phyloP scores from a whole-genome alignment of 2,797 vertebrate species.

The Pteropus rufus region DNA sequence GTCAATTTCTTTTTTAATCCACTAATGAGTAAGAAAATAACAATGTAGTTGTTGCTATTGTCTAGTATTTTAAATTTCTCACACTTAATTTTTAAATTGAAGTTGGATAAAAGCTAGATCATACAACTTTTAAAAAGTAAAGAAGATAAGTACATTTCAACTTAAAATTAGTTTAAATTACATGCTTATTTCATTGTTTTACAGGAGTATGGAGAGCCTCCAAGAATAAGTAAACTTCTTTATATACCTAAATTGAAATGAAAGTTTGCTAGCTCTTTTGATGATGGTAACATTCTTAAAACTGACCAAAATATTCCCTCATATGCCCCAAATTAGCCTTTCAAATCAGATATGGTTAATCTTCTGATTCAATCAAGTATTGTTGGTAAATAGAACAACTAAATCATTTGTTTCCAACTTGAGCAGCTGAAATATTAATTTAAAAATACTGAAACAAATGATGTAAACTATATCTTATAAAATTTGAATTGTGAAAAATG shows the following conservation, averaged over 20 bases:
- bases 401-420: background rate
- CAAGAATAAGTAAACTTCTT: constrained; percentile 1
- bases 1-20: background rate
- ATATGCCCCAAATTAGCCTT: background rate
- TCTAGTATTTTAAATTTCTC: background rate
- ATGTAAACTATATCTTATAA: background rate
- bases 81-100: background rate
- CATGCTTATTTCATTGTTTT: constrained; percentile 16
- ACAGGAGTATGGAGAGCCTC: background rate
- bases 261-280: background rate
- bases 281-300: background rate
- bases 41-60: background rate
- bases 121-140: constrained; percentile 17
- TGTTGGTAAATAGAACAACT: background rate
- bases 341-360: background rate
- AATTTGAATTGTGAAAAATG: background rate
- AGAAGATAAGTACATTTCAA: constrained; percentile 6
- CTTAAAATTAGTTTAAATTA: constrained; percentile 25
- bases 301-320: background rate
- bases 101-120: background rate
- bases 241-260: background rate
- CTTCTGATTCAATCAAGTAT: background rate
- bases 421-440: background rate
- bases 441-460: background rate
- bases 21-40: constrained; percentile 7